These are phyloP conservation scores for Lepidotrigona ventralis DNA, from an alignment of 1,140 invertebrate genomes.

Conservation along the genomic window DNA sequence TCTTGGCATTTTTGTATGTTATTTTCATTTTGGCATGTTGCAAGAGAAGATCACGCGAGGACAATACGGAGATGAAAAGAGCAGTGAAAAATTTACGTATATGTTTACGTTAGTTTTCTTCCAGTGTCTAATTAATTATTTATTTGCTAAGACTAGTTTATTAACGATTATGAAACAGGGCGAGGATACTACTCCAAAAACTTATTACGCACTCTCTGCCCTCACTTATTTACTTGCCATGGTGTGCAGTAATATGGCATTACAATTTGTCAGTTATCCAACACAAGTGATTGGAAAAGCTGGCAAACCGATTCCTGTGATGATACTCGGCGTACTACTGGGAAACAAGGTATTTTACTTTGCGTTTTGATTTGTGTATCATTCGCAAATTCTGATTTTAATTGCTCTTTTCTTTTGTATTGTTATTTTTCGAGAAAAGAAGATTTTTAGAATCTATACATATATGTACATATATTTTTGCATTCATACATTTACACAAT, in stretches of 20 bases:
- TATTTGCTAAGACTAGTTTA: constrained; percentile 90
- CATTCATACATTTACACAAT: not conserved
- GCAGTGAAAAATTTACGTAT: constrained; percentile 91
- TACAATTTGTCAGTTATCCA: constrained; percentile 98
- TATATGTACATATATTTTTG: not conserved
- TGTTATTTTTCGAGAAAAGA: not conserved
- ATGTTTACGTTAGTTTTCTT: constrained; percentile 91
- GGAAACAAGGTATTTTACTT: constrained; percentile 84
- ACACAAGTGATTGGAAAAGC: constrained; percentile 99
- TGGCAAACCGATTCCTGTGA: constrained; percentile 98
- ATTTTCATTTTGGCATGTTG: constrained; percentile 94
- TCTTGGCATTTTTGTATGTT: constrained; percentile 93
- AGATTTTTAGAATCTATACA: not conserved
- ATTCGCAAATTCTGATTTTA: not conserved
- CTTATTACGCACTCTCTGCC: constrained; percentile 90
- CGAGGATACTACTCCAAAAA: constrained; percentile 85
- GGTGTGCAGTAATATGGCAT: constrained; percentile 96
- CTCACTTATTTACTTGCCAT: constrained; percentile 96
- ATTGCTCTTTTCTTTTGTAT: not conserved
- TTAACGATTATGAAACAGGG: constrained; percentile 82
- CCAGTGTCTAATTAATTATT: constrained; percentile 94
- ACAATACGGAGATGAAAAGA: constrained; percentile 86
- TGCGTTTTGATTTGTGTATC: not conserved
- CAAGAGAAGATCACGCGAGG: constrained; percentile 96
- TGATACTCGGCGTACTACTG: constrained; percentile 96